These are phyloP conservation scores for Halcyon malimbica DNA, from an alignment of 2,113 vertebrate genomes.

Conservation along the genomic window DNA sequence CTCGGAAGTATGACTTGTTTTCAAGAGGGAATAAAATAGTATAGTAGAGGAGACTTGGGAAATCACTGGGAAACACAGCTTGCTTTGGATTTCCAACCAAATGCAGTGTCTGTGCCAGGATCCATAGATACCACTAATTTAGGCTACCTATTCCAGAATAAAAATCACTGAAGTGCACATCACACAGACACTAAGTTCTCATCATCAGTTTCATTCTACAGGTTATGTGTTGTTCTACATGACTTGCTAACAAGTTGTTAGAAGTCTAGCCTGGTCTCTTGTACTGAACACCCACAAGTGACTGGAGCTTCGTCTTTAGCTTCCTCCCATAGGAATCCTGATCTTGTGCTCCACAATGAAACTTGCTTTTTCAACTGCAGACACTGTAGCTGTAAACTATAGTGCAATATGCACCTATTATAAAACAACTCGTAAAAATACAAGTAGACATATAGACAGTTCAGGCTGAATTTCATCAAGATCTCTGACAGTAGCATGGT, in stretches of 20 bases:
- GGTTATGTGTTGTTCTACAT: neutral
- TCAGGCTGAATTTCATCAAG: neutral
- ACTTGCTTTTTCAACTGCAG: neutral
- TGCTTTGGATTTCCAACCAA: neutral
- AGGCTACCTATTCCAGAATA: neutral
- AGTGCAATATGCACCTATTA: neutral
- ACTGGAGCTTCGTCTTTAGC: neutral
- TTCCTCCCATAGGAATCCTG: neutral
- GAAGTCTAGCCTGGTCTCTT: neutral
- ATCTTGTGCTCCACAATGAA: rapidly evolving
- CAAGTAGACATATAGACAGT: neutral
- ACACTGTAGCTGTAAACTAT: neutral
- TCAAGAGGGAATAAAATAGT: neutral
- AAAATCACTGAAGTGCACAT: neutral
- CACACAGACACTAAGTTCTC: neutral
- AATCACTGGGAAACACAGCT: neutral
- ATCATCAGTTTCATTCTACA: neutral
- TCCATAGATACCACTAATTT: neutral
- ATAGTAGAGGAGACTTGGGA: neutral
- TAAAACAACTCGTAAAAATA: neutral
- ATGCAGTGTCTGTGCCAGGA: neutral
- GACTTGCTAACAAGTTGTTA: neutral
- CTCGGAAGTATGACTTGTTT: neutral
- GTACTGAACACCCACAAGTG: neutral
- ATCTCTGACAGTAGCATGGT: neutral